Base-by-base conservation (phyloP, 2,113 vertebrate species). In the Phylloscopus trochilus region DNA sequence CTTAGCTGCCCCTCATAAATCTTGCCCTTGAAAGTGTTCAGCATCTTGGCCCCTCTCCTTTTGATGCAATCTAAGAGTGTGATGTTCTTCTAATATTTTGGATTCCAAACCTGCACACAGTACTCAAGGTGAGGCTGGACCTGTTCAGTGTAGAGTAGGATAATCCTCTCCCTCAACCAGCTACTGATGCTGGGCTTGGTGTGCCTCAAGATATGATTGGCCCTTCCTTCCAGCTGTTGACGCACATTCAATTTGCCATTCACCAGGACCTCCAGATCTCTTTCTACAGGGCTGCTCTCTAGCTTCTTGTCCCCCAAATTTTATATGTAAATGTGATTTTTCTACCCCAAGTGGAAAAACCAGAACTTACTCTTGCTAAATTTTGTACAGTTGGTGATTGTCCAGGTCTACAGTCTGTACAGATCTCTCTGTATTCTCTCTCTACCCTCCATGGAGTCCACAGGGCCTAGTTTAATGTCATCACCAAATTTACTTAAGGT, bases 291-390 rank as follows among this genome's bases (percentile, higher is more conserved):
- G 7, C 18, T 47, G 13, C 5, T 83, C 7, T 63, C 12, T 33
- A 69, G 13, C 10, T 37, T 52, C 37, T 31, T 3, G 1, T 27
- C 9, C 17, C 9, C 4, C 7, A 46, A 0, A 9, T 37, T 53
- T 3, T 47, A 64, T 1, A 0, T 10, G 8, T 13, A 52, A 58
- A 11, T 10, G 49, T 24, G 10, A 52, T 51, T 39, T 67, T 28
- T 21, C 4, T 18, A 8, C 39, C 9, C 8, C 24, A 51, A 9
- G 7, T 26, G 16, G 14, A 67, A 19, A 66, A 85, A 52, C 0
- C 0, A 2, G 22, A 47, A n/a, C 8, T 73, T 62, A 1, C 4
- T 62, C 5, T 52, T 35, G 10, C 31, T 31, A 72, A 13, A 62
- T 72, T 63, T 73, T 17, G 27, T 46, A 14, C 1, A 5, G 9